Conservation (phyloP, 2,888 invertebrate species). For the Anthophora plumipes region DNA sequence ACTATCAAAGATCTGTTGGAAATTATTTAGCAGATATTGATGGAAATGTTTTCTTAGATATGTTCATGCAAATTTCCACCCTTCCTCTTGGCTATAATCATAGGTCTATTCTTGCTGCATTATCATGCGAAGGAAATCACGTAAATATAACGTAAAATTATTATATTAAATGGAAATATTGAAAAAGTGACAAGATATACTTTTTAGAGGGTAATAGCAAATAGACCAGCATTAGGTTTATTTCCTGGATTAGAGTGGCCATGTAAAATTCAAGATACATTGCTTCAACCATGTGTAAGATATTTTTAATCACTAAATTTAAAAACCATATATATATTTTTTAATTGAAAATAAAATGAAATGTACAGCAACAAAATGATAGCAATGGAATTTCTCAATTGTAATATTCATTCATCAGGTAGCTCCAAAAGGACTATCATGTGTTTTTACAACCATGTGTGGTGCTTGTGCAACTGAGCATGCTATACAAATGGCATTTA, state of each 20-base stretch:
- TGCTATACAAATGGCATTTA: slow-evolving; percentile 56
- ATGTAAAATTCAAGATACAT: slow-evolving; percentile 48
- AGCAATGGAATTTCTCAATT: background rate
- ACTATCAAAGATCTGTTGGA: slow-evolving; percentile 57
- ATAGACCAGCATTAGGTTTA: slow-evolving; percentile 54
- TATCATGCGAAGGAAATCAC: slow-evolving; percentile 52
- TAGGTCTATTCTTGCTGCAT: slow-evolving; percentile 38
- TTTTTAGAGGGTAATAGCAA: slow-evolving; percentile 55
- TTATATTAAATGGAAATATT: background rate
- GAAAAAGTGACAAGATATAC: background rate
- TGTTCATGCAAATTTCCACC: slow-evolving; percentile 51
- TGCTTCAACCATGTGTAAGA: slow-evolving; percentile 61
- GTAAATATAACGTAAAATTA: slow-evolving; percentile 19
- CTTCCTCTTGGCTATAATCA: slow-evolving; percentile 55
- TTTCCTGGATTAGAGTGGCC: slow-evolving; percentile 58
- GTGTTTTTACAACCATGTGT: slow-evolving; percentile 50
- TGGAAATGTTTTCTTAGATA: slow-evolving; percentile 58
- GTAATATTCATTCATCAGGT: slow-evolving; percentile 35
- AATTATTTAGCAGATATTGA: slow-evolving; percentile 58
- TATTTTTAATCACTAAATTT: background rate
- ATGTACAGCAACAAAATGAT: background rate
- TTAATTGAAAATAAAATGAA: background rate
- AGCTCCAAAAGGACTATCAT: slow-evolving; percentile 54
- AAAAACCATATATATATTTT: background rate
- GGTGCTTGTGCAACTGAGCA: slow-evolving; percentile 48